A percentile compares a stretch with the other conserved stretches of the same genome.
Conservation (phyloP, 2,113 vertebrate species). For the Haplotaxodon microlepis region DNA sequence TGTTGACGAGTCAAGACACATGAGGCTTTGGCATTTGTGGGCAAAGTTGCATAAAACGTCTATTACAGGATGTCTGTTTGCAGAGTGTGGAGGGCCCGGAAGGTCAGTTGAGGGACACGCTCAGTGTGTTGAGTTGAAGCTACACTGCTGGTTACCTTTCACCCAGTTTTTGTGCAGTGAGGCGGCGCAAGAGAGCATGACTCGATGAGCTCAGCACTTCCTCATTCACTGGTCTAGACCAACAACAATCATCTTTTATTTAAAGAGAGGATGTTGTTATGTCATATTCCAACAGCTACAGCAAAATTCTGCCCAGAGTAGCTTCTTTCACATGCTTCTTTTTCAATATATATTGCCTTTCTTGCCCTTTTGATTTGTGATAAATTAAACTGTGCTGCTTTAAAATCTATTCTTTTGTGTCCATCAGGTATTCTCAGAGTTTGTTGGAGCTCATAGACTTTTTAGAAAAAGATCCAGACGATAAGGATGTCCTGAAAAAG, state of each 20-base stretch:
- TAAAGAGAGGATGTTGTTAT: not conserved
- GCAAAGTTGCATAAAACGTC: not conserved
- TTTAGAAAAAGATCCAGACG: slow-evolving; percentile 81
- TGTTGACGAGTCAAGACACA: not conserved
- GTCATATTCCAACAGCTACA: not conserved
- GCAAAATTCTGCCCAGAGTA: not conserved
- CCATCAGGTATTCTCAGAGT: slow-evolving; percentile 81
- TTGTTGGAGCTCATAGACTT: slow-evolving; percentile 90
- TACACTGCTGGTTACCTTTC: slow-evolving; percentile 30
- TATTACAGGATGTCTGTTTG: not conserved
- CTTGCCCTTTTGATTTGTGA: not conserved
- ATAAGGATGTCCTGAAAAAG: slow-evolving; percentile 83
- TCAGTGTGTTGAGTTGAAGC: not conserved
- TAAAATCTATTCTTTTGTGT: not conserved
- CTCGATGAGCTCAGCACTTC: not conserved
- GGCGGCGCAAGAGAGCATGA: not conserved
- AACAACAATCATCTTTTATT: not conserved
- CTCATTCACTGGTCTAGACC: not conserved
- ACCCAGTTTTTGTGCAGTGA: slow-evolving; percentile 35
- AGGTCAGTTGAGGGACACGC: slow-evolving; percentile 34
- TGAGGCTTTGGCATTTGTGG: not conserved
- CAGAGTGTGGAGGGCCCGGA: not conserved
- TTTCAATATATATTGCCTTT: not conserved
- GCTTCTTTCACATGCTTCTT: not conserved
- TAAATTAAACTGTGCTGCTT: not conserved